Evolutionary conservation across 2,797 vertebrate genomes (phyloP), one percentile per base, ranked within the genome.

Genomic region (Phylloscopus collybita): DNA sequence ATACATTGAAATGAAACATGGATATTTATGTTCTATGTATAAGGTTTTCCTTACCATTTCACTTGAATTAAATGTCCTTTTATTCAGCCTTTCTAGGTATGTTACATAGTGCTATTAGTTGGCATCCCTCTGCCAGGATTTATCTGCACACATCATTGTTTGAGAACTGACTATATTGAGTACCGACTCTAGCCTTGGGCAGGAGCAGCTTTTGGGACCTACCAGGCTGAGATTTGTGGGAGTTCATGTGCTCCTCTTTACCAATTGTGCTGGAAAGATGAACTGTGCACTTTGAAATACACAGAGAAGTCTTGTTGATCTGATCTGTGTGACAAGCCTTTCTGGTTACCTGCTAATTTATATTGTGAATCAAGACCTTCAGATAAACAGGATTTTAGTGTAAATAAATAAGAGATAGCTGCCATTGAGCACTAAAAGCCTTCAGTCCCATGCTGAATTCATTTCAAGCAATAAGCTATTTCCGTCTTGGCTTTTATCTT

Each of bases 401-500:
- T 91, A 92, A 96, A 91, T 94, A 92, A 95, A 86, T 80, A 82
- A 82, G 67, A 90, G 25, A 70, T 54, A 64, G 18, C 34, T 85
- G 74, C 75, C 59, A 93, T 38, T 70, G 78, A 95, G 16, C n/a
- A 32, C 54, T 83, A 81, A 95, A 88, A 61, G 60, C 59, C 36
- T 60, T 66, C 76, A 86, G 61, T 66, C 61, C 34, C 64, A 22
- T n/a, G n/a, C 27, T 90, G 86, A 95, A 96, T 76, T 94, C 47
- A 83, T 66, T 74, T 94, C 79, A 79, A 88, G 49, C 13, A 95
- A 92, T 95, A 61, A 87, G 54, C 14, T 92, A 19, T 88, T 92
- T 92, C 87, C 14, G n/a, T 91, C 42, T 84, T 87, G 18, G 69
- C 16, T 96, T 94, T 96, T 93, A 94, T 83, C 91, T 87, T 95